A percentile compares a stretch with the other conserved stretches of the same genome.
These are phyloP conservation scores for Pseudocheirus occidentalis DNA, from an alignment of 2,797 vertebrate genomes.

Conservation along the genomic window DNA sequence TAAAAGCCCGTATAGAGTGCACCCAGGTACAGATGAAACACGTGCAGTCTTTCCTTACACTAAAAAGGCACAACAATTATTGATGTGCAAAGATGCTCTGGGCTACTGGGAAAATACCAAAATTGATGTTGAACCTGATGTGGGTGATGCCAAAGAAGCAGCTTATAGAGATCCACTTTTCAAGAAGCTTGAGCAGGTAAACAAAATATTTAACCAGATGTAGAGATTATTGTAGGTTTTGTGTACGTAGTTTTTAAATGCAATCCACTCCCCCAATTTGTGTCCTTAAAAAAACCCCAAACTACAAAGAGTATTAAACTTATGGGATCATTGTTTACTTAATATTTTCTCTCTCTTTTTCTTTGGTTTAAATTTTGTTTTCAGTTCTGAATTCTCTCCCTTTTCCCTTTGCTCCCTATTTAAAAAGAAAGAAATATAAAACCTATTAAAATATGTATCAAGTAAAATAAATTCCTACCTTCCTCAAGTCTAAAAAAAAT, in stretches of 20 bases:
- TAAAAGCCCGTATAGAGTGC: constrained; percentile 50
- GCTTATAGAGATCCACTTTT: constrained; percentile 83
- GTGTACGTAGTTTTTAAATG: not conserved
- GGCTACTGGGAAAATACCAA: constrained; percentile 63
- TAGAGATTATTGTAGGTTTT: constrained; percentile 27
- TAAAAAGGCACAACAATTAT: constrained; percentile 52
- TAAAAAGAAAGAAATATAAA: not conserved
- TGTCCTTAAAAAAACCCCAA: not conserved
- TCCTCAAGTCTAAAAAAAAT: not conserved
- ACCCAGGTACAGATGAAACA: constrained; percentile 58
- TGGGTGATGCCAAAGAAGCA: constrained; percentile 70
- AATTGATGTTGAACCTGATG: constrained; percentile 48
- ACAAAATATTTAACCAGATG: not conserved
- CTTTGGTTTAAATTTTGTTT: not conserved
- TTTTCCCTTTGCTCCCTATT: not conserved
- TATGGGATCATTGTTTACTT: not conserved
- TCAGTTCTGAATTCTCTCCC: not conserved
- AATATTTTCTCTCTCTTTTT: not conserved
- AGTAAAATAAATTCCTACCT: not conserved
- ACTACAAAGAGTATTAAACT: not conserved
- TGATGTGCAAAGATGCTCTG: constrained; percentile 15
- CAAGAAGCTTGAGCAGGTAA: constrained; percentile 93
- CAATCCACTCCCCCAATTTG: not conserved
- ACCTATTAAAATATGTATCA: not conserved
- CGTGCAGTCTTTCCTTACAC: constrained; percentile 25